Evolutionary conservation across 2,888 invertebrate species (phyloP), one percentile per base, ranked within the genome.

Genomic region (Pollenia amentaria): DNA sequence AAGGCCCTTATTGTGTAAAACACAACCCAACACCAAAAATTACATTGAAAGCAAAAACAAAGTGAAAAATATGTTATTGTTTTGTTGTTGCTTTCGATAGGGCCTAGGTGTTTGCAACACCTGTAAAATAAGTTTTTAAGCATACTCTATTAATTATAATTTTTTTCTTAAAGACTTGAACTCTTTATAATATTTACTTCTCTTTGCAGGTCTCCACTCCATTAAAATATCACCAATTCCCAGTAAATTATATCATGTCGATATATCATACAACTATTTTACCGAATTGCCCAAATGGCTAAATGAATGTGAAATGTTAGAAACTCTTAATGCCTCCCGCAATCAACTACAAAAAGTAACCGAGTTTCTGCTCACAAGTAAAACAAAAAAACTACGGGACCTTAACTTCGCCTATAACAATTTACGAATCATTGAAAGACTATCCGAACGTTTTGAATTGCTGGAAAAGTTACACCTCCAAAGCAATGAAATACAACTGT

Each of bases 321-420:
- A 95, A 65, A 96, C 95, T 11, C 94, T 97, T 14, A 96, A 96
- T 89, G 97, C 96, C 16, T 96, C 96, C 89, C 96, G 97, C 92
- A 97, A 97, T 90, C 94, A 95, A 62, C 92, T 97, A 65, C 94
- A 95, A 44, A 94, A 95, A 12, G 94, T 97, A 12, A 97, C 96
- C 9, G 96, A 97, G 70, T 95, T 96, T 90, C 91, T 97, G 62
- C 95, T 97, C 89, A 96, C 95, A 90, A 96, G 96, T 89, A 96
- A 97, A 93, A 95, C 96, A 72, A 95, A 95, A 70, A 95, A 95
- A 88, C 94, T 97, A 51, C 96, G 96, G 89, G 96, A 96, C 48
- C 93, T 97, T 29, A 96, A 97, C 90, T 93, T 97, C 62, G 96
- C 96, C 18, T 97, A 97, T 93, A 97, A 97, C 91, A 96, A 96